Conservation (phyloP, 2,888 invertebrate species). For the Alviniconcha strummeri region DNA sequence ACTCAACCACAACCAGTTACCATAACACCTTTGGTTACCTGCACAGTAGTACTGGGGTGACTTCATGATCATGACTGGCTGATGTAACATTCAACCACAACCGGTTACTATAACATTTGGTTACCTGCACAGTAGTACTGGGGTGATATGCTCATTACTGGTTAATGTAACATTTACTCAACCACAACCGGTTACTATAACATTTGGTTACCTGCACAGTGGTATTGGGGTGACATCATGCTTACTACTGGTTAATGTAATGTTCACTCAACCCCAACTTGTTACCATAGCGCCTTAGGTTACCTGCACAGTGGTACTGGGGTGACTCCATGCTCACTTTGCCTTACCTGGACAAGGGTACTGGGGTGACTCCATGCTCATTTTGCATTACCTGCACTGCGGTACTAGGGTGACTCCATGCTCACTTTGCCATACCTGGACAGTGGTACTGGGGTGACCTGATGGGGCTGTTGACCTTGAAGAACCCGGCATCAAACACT, state of each 20-base stretch:
- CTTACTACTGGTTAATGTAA: background rate
- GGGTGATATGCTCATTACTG: background rate
- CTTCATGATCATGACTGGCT: no score
- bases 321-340: constrained; percentile 46
- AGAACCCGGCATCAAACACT: constrained; percentile 67
- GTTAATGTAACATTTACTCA: no score
- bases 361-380: background rate
- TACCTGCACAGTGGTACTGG: constrained; percentile 40
- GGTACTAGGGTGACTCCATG: background rate
- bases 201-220: constrained; percentile 54
- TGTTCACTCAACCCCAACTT: background rate
- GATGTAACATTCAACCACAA: no score
- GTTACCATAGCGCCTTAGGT: background rate
- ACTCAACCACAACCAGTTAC: no score
- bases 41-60: background rate
- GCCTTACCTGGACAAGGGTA: background rate
- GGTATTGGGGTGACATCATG: constrained; percentile 49
- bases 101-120: no score
- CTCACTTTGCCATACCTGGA: constrained; percentile 49
- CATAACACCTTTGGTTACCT: background rate
- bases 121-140: constrained; percentile 54
- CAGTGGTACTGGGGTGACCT: constrained; percentile 52
- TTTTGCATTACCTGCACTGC: background rate
- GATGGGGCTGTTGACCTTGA: constrained; percentile 64
- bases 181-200: no score